Evolutionary conservation across 37 sponge, comb jelly and placozoan species (phyloP), one percentile per base, ranked within the genome.

Genomic region (Halisarca cf. caerulea): DNA sequence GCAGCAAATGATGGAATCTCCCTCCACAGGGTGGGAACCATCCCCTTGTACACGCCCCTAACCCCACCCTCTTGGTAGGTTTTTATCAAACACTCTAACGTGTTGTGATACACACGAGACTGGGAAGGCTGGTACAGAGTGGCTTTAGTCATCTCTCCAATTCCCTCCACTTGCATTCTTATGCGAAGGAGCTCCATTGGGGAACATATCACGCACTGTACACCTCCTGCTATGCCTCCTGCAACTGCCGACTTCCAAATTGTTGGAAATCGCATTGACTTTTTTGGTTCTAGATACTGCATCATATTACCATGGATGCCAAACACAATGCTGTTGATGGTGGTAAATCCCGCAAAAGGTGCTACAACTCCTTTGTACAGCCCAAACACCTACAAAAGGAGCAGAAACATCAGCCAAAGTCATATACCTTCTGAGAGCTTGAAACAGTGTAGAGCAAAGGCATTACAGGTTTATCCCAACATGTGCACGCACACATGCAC

Each of bases 311-410:
- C 91, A 28, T 94, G 88, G 21, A 92, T 86, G 3, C 96, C 92
- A 79, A 97, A 97, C 21, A 95, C 83, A 0, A 93, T 87, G 44
- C 93, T 86, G 86, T 97, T 97, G 84, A 97, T 88, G 33, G 71
- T 55, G 27, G 94, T 89, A 75, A 88, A 78, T 27, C 94, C 89
- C 3, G 95, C 20, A 62, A 95, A 47, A 0, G 98, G 98, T 39
- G 93, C 54, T n/a, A 82, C 80, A 82, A 97, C 87, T 45, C 98
- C 98, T 66, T 97, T 97, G 82, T 92, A 97, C 41, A 97, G 84
- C 5, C 95, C 89, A 30, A 79, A n/a, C 20, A 89, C 70, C 97
- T 96, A 62, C 5, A n/a, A n/a, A n/a, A n/a, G n/a, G n/a, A n/a
- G n/a, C n/a, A n/a, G n/a, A n/a, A n/a, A n/a, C n/a, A n/a, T n/a